Conservation (phyloP, 2,888 invertebrate species). For the Ectemnius continuus region DNA sequence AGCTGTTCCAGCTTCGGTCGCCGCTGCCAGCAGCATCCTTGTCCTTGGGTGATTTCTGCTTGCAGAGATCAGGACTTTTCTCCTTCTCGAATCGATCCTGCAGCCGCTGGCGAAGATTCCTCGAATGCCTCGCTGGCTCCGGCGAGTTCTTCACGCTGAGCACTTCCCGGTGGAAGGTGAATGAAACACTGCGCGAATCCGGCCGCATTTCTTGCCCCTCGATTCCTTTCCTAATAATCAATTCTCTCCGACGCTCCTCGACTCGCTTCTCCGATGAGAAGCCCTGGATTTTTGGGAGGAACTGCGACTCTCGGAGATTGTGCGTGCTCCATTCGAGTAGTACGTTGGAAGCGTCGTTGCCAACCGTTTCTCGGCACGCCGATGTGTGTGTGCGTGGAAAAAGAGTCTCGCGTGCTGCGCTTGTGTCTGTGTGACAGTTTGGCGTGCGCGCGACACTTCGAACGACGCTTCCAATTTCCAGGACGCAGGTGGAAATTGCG, state of each 20-base stretch:
- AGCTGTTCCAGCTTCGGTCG: slow-evolving; percentile 72
- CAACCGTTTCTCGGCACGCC: slow-evolving; percentile 31
- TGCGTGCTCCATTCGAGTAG: not conserved
- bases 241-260: too few species aligned
- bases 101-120: slow-evolving; percentile 69
- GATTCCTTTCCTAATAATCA: not conserved
- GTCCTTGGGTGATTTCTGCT: slow-evolving; percentile 56
- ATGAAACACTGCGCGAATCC: slow-evolving; percentile 76
- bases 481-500: too few species aligned
- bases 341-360: slow-evolving; percentile 41
- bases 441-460: too few species aligned
- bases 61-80: slow-evolving; percentile 40
- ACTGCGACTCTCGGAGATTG: too few species aligned
- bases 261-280: too few species aligned
- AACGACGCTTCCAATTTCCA: too few species aligned
- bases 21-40: slow-evolving; percentile 46
- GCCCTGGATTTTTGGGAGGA: too few species aligned
- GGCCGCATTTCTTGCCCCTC: slow-evolving; percentile 68
- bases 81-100: slow-evolving; percentile 76
- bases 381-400: not conserved
- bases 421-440: too few species aligned
- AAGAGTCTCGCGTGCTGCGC: too few species aligned
- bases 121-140: slow-evolving; percentile 58
- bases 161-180: slow-evolving; percentile 74
- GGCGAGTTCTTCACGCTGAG: slow-evolving; percentile 62